Percentiles rank a stretch among this genome's conserved stretches.
These are phyloP conservation scores for Spondyliosoma cantharus DNA, from an alignment of 2,797 vertebrate species.

Conservation along the genomic window DNA sequence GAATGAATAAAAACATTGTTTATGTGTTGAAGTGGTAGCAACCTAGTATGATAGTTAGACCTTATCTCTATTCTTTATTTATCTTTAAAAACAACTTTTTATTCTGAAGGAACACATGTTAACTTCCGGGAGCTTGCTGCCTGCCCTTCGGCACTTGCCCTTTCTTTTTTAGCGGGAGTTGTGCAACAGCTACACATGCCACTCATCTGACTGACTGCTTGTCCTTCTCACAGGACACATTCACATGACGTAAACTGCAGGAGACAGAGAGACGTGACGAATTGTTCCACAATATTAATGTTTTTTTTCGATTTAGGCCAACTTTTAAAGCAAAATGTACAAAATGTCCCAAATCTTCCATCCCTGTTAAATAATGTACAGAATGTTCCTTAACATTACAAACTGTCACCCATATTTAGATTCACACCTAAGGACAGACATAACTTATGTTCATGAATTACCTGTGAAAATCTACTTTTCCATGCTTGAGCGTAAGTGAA, in stretches of 20 bases:
- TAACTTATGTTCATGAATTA: background rate
- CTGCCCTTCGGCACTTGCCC: background rate
- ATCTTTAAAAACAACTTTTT: background rate
- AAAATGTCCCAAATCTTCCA: background rate
- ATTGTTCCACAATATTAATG: background rate
- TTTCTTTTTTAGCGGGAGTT: background rate
- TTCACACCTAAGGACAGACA: background rate
- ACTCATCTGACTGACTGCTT: conserved; percentile 32
- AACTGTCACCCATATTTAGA: background rate
- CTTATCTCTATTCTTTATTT: background rate
- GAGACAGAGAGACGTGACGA: background rate
- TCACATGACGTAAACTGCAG: background rate
- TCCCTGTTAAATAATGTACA: background rate
- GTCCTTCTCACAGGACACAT: background rate
- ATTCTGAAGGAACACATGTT: background rate
- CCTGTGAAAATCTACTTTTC: background rate
- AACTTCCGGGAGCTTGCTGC: background rate
- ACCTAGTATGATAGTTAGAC: background rate
- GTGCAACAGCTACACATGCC: conserved; percentile 40
- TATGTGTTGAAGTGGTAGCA: no score
- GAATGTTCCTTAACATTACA: background rate
- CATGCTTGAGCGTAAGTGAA: background rate
- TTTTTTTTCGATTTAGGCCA: no score
- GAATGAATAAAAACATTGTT: no score
- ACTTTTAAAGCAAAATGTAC: background rate